A percentile compares a stretch with the other conserved stretches of the same genome.
Evolutionary conservation across 2,797 vertebrate genomes (phyloP).

Genomic region (Channallabes apus): DNA sequence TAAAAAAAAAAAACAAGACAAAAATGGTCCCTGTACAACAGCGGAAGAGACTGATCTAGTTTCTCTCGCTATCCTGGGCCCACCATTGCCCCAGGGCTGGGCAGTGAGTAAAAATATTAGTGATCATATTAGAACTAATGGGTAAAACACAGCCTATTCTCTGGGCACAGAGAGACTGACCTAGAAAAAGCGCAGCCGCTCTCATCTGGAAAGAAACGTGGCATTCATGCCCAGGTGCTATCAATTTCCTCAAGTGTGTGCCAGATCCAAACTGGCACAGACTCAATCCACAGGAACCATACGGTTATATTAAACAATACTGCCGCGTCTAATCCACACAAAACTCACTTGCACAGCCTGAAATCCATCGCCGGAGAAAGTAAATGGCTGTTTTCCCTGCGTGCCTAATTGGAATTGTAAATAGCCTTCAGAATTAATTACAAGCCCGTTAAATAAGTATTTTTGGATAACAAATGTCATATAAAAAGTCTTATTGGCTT

Average conservation of each 20-base stretch:
- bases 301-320: conserved; percentile 39
- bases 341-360: conserved; percentile 32
- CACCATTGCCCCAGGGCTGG: conserved; percentile 51
- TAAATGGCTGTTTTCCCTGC: conserved; percentile 48
- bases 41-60: conserved; percentile 47
- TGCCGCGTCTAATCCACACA: conserved; percentile 12
- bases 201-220: conserved; percentile 54
- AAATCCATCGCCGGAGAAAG: conserved; percentile 52
- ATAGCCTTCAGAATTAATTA: conserved; percentile 65
- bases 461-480: conserved; percentile 67
- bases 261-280: conserved; percentile 54
- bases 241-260: conserved; percentile 56
- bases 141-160: conserved; percentile 58
- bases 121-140: conserved; percentile 58
- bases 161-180: conserved; percentile 55
- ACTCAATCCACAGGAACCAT: conserved; percentile 50
- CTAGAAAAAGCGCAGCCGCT: conserved; percentile 57
- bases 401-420: conserved; percentile 60
- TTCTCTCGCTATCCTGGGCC: conserved; percentile 51
- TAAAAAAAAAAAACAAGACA: neutral
- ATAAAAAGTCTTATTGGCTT: conserved; percentile 66
- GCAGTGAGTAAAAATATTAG: conserved; percentile 59
- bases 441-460: conserved; percentile 63
- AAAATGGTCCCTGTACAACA: conserved; percentile 32
- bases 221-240: conserved; percentile 58